Evolutionary conservation across 2,113 vertebrate genomes (phyloP).

Genomic region (Megaceryle maxima): DNA sequence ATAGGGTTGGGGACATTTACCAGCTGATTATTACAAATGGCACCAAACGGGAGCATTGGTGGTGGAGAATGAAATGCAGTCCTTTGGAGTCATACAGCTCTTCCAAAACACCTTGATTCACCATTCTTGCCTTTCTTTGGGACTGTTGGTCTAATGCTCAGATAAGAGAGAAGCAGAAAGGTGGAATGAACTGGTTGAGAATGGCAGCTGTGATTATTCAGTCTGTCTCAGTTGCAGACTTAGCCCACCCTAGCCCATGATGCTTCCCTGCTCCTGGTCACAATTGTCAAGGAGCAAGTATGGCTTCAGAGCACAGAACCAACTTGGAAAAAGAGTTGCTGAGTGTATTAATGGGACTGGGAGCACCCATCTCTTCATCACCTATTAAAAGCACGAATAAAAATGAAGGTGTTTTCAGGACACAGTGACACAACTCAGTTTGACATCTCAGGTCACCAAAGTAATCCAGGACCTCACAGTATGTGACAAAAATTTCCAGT

Average conservation of each 20-base stretch:
- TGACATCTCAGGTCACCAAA: background rate
- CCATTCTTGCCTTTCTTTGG: background rate
- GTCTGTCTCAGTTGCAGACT: background rate
- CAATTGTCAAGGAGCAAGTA: background rate
- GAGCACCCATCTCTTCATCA: background rate
- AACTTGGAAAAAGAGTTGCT: fast-evolving
- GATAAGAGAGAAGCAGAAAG: background rate
- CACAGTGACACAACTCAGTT: background rate
- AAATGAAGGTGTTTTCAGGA: background rate
- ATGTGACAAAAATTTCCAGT: background rate
- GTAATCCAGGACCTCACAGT: background rate
- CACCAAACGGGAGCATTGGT: background rate
- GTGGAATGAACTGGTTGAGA: background rate
- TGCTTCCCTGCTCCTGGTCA: background rate
- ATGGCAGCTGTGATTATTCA: background rate
- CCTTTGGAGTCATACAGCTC: background rate
- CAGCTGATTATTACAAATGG: background rate
- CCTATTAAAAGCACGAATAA: background rate
- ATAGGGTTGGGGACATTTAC: background rate
- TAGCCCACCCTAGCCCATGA: background rate
- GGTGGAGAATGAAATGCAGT: background rate
- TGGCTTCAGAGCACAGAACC: background rate
- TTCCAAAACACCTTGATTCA: background rate
- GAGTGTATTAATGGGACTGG: background rate
- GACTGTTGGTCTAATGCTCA: background rate